Percentiles rank a stretch among this genome's conserved stretches.
phyloP scores from a whole-genome alignment of 2,113 vertebrate genomes.

The Empidonax traillii region DNA sequence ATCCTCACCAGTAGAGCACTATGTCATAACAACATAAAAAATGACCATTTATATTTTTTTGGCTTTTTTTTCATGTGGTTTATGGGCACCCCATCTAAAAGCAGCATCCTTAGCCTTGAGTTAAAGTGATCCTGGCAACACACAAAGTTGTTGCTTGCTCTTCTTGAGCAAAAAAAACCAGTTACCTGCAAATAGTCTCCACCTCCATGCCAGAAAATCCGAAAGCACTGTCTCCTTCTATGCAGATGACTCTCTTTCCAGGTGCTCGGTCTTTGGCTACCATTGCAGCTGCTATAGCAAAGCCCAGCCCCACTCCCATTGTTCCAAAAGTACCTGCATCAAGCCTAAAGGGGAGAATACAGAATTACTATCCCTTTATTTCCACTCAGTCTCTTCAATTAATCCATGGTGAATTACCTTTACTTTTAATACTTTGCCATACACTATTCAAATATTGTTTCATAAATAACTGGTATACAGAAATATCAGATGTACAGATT shows the following conservation, averaged over 20 bases:
- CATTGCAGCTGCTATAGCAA: slow-evolving; percentile 90
- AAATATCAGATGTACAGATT: background rate
- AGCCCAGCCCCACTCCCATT: slow-evolving; percentile 95
- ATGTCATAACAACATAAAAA: background rate
- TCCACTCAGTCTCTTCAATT: background rate
- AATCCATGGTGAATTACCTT: background rate
- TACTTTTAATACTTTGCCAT: background rate
- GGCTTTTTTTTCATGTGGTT: background rate
- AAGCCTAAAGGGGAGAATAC: slow-evolving; percentile 73
- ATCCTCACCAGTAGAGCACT: background rate
- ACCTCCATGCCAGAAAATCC: slow-evolving; percentile 98
- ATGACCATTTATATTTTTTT: background rate
- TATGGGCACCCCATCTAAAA: background rate
- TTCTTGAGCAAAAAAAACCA: background rate
- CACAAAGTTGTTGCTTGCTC: background rate
- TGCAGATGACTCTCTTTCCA: slow-evolving; percentile 80
- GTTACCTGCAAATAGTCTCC: slow-evolving; percentile 95
- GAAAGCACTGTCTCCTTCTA: slow-evolving; percentile 97
- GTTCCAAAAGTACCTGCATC: slow-evolving; percentile 98
- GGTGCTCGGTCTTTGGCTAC: slow-evolving; percentile 75
- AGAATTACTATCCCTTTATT: background rate
- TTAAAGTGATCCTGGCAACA: background rate
- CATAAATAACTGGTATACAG: background rate
- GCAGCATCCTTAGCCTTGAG: background rate
- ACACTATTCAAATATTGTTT: background rate